Evolutionary conservation across 1,140 invertebrate genomes (phyloP), one percentile per base, ranked within the genome.

Genomic region (Drosophila sechellia): DNA sequence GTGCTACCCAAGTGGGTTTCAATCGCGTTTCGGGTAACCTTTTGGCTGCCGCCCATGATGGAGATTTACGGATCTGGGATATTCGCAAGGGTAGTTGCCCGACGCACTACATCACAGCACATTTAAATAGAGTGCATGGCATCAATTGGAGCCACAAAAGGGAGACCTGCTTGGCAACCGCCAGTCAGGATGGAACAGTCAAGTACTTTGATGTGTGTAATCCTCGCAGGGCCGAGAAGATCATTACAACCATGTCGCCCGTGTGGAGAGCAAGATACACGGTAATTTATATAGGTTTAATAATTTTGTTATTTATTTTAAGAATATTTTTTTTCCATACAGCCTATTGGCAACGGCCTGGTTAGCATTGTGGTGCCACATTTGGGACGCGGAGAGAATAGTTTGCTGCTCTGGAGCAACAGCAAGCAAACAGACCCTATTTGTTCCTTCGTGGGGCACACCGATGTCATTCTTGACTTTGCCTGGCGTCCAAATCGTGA

Each of bases 41-140:
- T 50, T 93, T 99, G 72, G 98, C 98, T 1, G 98, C 98, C 45
- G 96, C 98, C 50, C 98, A 99, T 92, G 98, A 98, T 92, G 98
- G 97, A 13, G 98, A 99, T 93, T 95, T 99, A 8, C 96, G 98
- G 92, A 95, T 99, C 71, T 99, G 98, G 98, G 98, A 99, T 92
- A 95, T 97, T 79, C 94, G 98, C 74, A 98, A 98, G 94, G 95
- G 95, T 50, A 96, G 95, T 48, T 94, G 95, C 60, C 98, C 98
- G 3, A 94, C 98, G 1, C 96, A 98, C 84, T 99, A 99, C 79
- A 97, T 99, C 77, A 96, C 98, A 27, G 98, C 98, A 8, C 98
- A 99, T 94, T 93, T 98, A 53, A 96, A 96, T 60, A 98, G 96
- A 93, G 98, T 99, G 71, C 96, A 98, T 92, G 97, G 97, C 60